These are phyloP conservation scores for Coelopa pilipes DNA, from an alignment of 2,888 invertebrate species.

Conservation along the genomic window DNA sequence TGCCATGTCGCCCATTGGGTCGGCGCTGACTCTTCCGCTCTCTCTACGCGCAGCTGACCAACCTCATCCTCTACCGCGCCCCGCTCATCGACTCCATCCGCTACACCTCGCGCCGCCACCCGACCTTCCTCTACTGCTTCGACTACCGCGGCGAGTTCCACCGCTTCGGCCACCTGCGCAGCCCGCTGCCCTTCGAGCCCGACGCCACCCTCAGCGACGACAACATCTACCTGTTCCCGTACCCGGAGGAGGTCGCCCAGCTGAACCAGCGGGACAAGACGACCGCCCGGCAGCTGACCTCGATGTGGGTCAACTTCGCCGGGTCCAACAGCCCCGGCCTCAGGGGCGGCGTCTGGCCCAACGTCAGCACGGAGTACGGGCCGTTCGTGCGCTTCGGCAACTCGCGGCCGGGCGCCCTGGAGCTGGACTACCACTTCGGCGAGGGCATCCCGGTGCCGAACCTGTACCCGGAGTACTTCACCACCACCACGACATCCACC, in stretches of 20 bases:
- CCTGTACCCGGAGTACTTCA: constrained; percentile 50
- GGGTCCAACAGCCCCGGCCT: constrained; percentile 50
- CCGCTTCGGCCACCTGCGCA: constrained; percentile 61
- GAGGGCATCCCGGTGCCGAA: constrained; percentile 60
- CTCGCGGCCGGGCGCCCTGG: constrained; percentile 46
- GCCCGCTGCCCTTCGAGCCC: constrained; percentile 65
- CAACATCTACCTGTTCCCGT: constrained; percentile 70
- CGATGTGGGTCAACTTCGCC: constrained; percentile 65
- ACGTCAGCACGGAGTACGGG: constrained; percentile 57
- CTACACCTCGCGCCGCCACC: constrained; percentile 51
- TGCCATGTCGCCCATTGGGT: no score
- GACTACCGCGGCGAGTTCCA: constrained; percentile 67
- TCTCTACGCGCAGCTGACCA: constrained; percentile 50
- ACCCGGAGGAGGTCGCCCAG: constrained; percentile 58
- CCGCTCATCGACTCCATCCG: constrained; percentile 60
- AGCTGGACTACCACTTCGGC: constrained; percentile 61
- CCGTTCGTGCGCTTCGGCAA: constrained; percentile 63
- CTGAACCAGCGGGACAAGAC: constrained; percentile 61
- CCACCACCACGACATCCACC: constrained; percentile 34
- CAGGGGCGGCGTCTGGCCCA: constrained; percentile 56
- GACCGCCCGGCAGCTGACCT: constrained; percentile 66
- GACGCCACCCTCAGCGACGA: constrained; percentile 73
- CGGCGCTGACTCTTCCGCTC: no score
- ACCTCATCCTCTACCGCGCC: constrained; percentile 60
- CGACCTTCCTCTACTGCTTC: constrained; percentile 68